These are phyloP conservation scores for Pomatostomus ruficeps DNA, from an alignment of 2,113 vertebrate species.

Conservation along the genomic window DNA sequence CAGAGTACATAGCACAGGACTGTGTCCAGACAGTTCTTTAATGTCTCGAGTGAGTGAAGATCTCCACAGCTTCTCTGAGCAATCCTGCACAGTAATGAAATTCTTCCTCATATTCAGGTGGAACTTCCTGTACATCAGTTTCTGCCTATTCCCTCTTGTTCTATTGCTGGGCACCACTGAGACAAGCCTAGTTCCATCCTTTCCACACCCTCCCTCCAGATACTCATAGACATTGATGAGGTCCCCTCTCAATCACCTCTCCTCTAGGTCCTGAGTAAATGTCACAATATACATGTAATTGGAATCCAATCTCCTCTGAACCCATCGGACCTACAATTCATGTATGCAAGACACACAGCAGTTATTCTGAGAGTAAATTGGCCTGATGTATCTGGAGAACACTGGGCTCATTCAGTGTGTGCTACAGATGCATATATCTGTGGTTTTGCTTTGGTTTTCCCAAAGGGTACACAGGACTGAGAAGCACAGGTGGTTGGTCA, in stretches of 20 bases:
- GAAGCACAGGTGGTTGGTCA: neutral
- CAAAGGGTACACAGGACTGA: neutral
- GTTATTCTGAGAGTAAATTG: neutral
- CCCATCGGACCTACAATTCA: rapidly evolving
- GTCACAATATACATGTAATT: neutral
- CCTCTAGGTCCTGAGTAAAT: neutral
- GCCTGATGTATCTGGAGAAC: neutral
- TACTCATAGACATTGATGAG: neutral
- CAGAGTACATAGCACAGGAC: neutral
- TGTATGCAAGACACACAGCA: neutral
- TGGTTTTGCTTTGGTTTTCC: neutral
- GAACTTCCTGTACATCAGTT: neutral
- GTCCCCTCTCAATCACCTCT: neutral
- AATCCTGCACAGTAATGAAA: neutral
- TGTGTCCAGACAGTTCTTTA: neutral
- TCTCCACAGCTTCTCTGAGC: neutral
- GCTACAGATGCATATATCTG: neutral
- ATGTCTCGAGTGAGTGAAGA: neutral
- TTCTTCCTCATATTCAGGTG: neutral
- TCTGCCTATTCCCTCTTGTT: neutral
- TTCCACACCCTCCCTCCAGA: neutral
- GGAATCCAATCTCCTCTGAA: neutral
- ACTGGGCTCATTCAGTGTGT: neutral
- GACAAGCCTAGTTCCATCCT: rapidly evolving
- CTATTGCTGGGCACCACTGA: neutral